Evolutionary conservation across 2,888 invertebrate genomes (phyloP).

Genomic region (Adelognathus sp.): DNA sequence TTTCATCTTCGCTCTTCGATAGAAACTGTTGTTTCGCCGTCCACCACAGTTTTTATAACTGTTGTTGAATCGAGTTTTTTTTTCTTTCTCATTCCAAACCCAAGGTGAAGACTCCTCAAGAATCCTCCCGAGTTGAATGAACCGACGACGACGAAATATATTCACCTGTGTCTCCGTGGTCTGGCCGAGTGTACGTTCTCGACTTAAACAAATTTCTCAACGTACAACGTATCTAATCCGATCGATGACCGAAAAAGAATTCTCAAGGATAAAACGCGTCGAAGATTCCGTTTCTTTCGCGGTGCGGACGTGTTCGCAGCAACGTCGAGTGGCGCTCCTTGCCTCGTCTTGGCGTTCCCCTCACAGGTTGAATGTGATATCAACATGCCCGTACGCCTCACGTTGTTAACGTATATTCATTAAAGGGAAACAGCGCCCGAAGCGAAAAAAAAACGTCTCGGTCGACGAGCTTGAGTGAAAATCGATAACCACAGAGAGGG

Average conservation of each 20-base stretch:
- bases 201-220: no score
- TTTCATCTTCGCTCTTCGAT: background rate
- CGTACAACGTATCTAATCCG: background rate
- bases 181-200: background rate
- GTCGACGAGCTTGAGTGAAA: background rate
- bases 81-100: background rate
- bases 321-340: background rate
- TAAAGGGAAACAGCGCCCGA: background rate
- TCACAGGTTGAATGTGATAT: background rate
- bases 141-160: background rate
- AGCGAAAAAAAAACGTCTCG: background rate
- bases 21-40: background rate
- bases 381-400: background rate
- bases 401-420: background rate
- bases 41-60: background rate
- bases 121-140: conserved; percentile 6
- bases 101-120: background rate
- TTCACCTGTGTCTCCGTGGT: background rate
- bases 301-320: background rate
- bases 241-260: background rate
- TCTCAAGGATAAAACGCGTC: background rate
- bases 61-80: background rate
- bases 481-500: background rate
- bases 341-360: background rate
- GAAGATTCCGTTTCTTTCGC: background rate